These are phyloP conservation scores for Puntigrus tetrazona DNA, from an alignment of 2,113 vertebrate genomes.

Conservation along the genomic window DNA sequence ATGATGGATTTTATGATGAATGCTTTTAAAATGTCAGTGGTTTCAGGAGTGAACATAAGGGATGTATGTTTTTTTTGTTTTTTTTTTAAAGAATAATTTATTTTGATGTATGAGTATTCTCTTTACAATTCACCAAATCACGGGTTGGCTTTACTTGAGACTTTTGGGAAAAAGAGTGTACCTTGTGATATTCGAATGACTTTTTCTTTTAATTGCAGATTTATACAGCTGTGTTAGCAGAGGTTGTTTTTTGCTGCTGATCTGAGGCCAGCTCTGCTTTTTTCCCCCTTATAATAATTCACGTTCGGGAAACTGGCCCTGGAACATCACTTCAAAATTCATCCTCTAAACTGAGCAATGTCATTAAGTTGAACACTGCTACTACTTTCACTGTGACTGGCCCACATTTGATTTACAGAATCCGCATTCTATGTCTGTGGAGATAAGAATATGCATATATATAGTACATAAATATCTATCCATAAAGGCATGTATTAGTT, in stretches of 20 bases:
- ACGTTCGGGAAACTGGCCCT: neutral
- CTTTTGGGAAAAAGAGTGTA: neutral
- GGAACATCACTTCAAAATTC: constrained; percentile 6
- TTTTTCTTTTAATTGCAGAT: neutral
- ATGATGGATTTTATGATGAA: constrained; percentile 16
- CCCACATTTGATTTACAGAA: constrained; percentile 90
- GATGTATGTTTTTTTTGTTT: constrained; percentile 1
- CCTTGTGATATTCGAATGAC: neutral
- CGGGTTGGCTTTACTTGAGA: constrained; percentile 6
- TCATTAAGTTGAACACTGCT: constrained; percentile 35
- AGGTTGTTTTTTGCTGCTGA: constrained; percentile 9
- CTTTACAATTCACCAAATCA: constrained; percentile 15
- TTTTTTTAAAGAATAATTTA: constrained; percentile 8
- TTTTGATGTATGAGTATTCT: neutral
- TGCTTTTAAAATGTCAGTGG: neutral
- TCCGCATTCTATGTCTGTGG: constrained; percentile 95
- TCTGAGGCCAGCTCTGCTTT: constrained; percentile 13
- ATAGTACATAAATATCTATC: constrained; percentile 79
- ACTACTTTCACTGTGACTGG: constrained; percentile 57
- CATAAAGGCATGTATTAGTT: constrained; percentile 97
- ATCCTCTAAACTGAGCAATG: neutral
- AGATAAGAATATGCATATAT: constrained; percentile 81
- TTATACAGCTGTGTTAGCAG: constrained; percentile 21
- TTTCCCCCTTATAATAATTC: neutral
- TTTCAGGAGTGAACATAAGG: neutral